A percentile compares a stretch with the other conserved stretches of the same genome.
Evolutionary conservation across 2,113 vertebrate genomes (phyloP).

Genomic region (Thymallus thymallus): DNA sequence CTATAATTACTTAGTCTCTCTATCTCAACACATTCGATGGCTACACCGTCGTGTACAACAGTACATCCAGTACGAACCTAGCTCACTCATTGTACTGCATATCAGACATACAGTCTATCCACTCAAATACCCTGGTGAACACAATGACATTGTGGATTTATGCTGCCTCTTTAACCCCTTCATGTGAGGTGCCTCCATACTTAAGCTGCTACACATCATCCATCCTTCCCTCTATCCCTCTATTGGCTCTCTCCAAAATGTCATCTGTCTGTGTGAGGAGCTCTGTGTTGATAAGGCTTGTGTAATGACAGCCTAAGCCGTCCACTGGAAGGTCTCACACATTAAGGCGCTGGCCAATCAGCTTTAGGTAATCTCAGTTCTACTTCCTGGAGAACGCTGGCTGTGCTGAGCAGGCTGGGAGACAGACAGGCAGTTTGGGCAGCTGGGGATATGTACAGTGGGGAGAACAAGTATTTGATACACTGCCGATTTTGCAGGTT

Average conservation of each 20-base stretch:
- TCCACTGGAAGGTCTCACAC: slow-evolving; percentile 50
- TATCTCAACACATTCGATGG: too few species aligned
- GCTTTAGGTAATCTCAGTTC: slow-evolving; percentile 62
- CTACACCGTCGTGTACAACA: too few species aligned
- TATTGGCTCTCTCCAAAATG: not conserved
- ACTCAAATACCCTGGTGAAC: too few species aligned
- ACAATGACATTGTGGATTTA: too few species aligned
- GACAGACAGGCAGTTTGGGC: slow-evolving; percentile 2
- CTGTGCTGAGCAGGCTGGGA: slow-evolving; percentile 36
- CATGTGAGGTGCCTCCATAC: not conserved
- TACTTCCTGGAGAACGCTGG: slow-evolving; percentile 41
- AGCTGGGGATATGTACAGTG: not conserved
- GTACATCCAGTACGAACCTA: not conserved
- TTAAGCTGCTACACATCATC: too few species aligned
- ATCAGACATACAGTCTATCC: too few species aligned
- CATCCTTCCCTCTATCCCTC: too few species aligned
- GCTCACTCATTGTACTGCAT: too few species aligned
- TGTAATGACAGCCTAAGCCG: slow-evolving; percentile 48
- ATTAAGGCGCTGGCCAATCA: slow-evolving; percentile 55
- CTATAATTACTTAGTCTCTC: too few species aligned
- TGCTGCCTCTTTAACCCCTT: too few species aligned
- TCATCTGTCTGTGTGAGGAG: not conserved
- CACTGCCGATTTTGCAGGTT: too few species aligned
- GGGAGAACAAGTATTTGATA: too few species aligned
- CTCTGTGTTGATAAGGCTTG: slow-evolving; percentile 20